Percentiles rank a stretch among this genome's conserved stretches.
Conservation (phyloP, 2,113 vertebrate species). For the Choloepus hoffmanni region DNA sequence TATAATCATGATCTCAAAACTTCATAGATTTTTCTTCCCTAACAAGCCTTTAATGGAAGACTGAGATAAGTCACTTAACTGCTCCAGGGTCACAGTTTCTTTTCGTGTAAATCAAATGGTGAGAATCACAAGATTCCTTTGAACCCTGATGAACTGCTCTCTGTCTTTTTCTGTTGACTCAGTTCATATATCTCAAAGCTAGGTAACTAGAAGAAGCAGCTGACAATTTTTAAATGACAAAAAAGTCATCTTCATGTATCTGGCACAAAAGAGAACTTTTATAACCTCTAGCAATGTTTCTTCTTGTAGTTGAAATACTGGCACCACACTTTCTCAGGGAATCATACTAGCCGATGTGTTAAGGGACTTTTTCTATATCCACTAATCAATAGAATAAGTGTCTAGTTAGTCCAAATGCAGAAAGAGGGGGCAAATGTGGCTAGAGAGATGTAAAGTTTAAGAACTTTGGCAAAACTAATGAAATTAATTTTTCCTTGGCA, state of each 20-base stretch:
- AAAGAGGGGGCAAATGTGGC: neutral
- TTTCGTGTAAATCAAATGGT: constrained; percentile 24
- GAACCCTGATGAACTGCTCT: neutral
- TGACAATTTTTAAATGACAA: constrained; percentile 5
- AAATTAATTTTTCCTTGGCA: constrained; percentile 1
- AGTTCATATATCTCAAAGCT: neutral
- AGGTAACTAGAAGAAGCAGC: neutral
- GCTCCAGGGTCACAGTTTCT: neutral
- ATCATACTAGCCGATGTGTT: neutral
- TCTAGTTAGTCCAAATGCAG: neutral
- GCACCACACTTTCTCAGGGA: neutral
- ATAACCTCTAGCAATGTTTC: neutral
- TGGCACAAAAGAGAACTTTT: constrained; percentile 4
- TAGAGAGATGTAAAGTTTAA: neutral
- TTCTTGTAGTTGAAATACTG: neutral
- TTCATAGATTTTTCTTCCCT: constrained; percentile 2
- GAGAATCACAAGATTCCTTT: constrained; percentile 10
- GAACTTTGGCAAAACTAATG: neutral
- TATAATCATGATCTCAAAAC: neutral
- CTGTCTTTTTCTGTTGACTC: neutral
- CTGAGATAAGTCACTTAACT: neutral
- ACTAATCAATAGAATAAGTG: neutral
- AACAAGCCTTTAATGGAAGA: neutral
- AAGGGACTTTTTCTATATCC: neutral
- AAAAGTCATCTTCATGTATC: neutral